A percentile compares a stretch with the other conserved stretches of the same genome.
phyloP scores from a whole-genome alignment of 2,113 vertebrate species.

The Rhagologus leucostigma region DNA sequence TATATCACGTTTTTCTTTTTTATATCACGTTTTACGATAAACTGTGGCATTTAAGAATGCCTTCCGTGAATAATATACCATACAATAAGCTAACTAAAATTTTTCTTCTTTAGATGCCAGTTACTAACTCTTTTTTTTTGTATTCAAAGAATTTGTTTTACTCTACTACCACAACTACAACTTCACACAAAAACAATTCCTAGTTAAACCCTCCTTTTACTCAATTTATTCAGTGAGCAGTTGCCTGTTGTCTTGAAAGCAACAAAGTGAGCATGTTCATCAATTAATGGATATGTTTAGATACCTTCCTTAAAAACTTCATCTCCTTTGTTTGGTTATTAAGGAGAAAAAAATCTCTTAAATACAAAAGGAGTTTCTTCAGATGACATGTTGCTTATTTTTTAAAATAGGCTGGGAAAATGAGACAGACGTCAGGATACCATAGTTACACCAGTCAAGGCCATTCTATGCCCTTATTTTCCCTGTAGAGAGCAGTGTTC shows the following conservation, averaged over 20 bases:
- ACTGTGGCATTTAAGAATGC: neutral
- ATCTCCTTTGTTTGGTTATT: neutral
- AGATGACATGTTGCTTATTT: neutral
- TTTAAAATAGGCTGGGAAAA: neutral
- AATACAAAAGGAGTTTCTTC: neutral
- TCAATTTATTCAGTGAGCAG: neutral
- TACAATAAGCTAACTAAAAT: neutral
- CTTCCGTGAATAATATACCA: neutral
- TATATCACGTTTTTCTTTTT: neutral
- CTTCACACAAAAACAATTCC: neutral
- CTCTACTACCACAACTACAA: neutral
- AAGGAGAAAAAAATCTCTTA: neutral
- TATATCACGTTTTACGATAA: neutral
- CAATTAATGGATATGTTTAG: neutral
- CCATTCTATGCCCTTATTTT: neutral
- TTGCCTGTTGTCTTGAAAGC: neutral
- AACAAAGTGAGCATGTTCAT: neutral
- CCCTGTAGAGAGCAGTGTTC: neutral
- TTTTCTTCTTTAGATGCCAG: neutral
- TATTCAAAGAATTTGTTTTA: constrained; percentile 9
- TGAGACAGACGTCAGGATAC: neutral
- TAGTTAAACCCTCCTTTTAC: neutral
- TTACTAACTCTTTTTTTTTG: neutral
- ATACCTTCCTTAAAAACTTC: neutral
- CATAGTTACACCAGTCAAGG: neutral